Evolutionary conservation across 2,888 invertebrate species (phyloP).

Genomic region (Emmelina monodactyla): DNA sequence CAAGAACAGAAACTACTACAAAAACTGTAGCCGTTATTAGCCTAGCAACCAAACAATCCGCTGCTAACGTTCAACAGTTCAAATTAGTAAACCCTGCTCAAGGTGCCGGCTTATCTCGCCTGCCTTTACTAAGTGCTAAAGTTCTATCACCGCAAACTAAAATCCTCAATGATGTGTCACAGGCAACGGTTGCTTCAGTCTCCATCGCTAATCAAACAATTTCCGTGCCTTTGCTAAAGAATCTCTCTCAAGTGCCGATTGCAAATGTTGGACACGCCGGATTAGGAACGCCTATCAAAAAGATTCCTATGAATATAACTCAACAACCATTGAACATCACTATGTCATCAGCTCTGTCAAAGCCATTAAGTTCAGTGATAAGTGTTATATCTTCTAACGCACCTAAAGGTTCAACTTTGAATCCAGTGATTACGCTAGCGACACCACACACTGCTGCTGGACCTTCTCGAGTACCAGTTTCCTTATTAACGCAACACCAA

Average conservation of each 20-base stretch:
- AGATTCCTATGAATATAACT: conserved; percentile 40
- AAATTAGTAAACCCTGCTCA: conserved; percentile 44
- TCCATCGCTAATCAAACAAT: conserved; percentile 62
- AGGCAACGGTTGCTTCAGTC: conserved; percentile 65
- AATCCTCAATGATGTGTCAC: conserved; percentile 63
- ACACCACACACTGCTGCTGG: conserved; percentile 34
- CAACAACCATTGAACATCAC: conserved; percentile 40
- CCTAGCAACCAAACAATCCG: conserved; percentile 46
- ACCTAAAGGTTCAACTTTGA: conserved; percentile 40
- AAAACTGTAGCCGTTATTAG: conserved; percentile 63
- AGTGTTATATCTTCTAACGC: conserved; percentile 56
- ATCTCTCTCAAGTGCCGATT: conserved; percentile 38
- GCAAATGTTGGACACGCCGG: conserved; percentile 30
- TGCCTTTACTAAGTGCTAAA: conserved; percentile 44
- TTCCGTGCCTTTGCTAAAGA: conserved; percentile 55
- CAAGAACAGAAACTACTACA: conserved; percentile 58
- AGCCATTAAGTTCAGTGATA: conserved; percentile 53
- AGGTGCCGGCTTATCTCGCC: conserved; percentile 31
- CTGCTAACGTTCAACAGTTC: conserved; percentile 48
- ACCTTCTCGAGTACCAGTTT: conserved; percentile 43
- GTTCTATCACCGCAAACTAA: conserved; percentile 49
- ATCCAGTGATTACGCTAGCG: conserved; percentile 46
- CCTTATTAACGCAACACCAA: conserved; percentile 54
- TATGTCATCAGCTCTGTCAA: conserved; percentile 41
- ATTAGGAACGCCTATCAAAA: conserved; percentile 36